Evolutionary conservation across 2,113 vertebrate genomes (phyloP), one percentile per base, ranked within the genome.

Genomic region (Notarius lentiginosus): DNA sequence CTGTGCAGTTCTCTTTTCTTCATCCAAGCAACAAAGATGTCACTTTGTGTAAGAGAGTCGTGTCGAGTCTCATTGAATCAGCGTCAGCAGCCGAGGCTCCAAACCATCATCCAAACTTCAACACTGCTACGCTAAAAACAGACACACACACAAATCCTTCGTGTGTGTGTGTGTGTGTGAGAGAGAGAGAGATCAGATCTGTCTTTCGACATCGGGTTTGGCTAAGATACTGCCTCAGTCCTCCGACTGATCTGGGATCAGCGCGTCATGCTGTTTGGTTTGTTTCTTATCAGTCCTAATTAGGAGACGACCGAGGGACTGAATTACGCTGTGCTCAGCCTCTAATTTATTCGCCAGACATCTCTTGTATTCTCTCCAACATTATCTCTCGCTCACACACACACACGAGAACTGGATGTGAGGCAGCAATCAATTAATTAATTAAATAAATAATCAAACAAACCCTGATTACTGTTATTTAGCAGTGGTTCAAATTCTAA

Each of bases 11-110:
- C 7, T 47, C 17, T 41, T 41, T 41, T 34, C 66, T 34, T 70
- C 55, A 47, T 15, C 34, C 49, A 17, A 70, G 41, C 53, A 75
- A 47, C 77, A n/a, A 27, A 80, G 55, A 86, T 58, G 47, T 65
- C 11, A 63, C 58, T 87, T 79, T 60, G 72, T 47, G 15, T 73
- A 86, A 86, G 86, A 86, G 79, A 83, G 82, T 75, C 61, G 89
- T 66, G 75, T 34, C 18, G 51, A 82, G 83, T 90, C 87, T 81
- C 41, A 88, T 56, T 79, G 84, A 88, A 88, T 90, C 83, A 88
- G 84, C 58, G 56, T 63, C 79, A 86, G 79, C 79, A 10, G 65
- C 77, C 79, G 20, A 34, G 56, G 75, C 76, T 79, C 24, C 15
- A 15, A 27, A 79, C 51, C 15, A 55, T 79, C 76, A 53, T 79